A percentile compares a stretch with the other conserved stretches of the same genome.
phyloP scores from a whole-genome alignment of 2,113 vertebrate species.

The Argyrosomus japonicus region DNA sequence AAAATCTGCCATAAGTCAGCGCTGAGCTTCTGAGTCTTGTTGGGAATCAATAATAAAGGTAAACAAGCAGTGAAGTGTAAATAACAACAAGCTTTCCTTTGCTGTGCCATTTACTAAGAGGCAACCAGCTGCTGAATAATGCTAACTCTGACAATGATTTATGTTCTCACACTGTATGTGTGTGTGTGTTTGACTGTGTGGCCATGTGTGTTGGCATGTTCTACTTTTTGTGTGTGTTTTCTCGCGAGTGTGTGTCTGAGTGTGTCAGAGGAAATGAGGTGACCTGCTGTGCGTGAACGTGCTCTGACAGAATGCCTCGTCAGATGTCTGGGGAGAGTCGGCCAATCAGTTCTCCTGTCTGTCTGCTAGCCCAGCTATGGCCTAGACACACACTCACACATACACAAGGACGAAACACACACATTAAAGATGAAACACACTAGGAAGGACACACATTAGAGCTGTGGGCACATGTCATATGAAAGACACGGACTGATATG shows the following conservation, averaged over 20 bases:
- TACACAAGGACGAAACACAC: background rate
- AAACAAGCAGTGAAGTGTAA: slow-evolving; percentile 61
- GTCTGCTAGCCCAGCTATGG: slow-evolving; percentile 27
- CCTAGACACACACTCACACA: slow-evolving; percentile 27
- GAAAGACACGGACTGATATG: slow-evolving; percentile 21
- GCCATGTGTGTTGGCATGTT: slow-evolving; percentile 29
- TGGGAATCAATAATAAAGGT: slow-evolving; percentile 57
- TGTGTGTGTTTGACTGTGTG: background rate
- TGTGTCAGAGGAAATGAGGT: slow-evolving; percentile 64
- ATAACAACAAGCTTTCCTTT: slow-evolving; percentile 54
- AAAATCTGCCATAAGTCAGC: background rate
- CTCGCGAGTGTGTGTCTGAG: slow-evolving; percentile 6
- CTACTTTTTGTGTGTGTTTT: slow-evolving; percentile 6
- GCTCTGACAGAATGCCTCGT: slow-evolving; percentile 69
- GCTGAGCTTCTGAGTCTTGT: background rate
- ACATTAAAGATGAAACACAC: slow-evolving; percentile 5
- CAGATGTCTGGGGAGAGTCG: slow-evolving; percentile 66
- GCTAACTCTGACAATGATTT: slow-evolving; percentile 65
- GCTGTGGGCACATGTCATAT: slow-evolving; percentile 12
- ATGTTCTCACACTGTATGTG: slow-evolving; percentile 26
- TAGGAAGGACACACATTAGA: slow-evolving; percentile 15
- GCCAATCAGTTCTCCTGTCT: slow-evolving; percentile 66
- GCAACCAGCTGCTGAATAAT: slow-evolving; percentile 63
- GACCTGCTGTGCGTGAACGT: slow-evolving; percentile 61
- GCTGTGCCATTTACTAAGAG: slow-evolving; percentile 34